phyloP scores from a whole-genome alignment of 1,140 invertebrate genomes.

The Agrypnia vestita region DNA sequence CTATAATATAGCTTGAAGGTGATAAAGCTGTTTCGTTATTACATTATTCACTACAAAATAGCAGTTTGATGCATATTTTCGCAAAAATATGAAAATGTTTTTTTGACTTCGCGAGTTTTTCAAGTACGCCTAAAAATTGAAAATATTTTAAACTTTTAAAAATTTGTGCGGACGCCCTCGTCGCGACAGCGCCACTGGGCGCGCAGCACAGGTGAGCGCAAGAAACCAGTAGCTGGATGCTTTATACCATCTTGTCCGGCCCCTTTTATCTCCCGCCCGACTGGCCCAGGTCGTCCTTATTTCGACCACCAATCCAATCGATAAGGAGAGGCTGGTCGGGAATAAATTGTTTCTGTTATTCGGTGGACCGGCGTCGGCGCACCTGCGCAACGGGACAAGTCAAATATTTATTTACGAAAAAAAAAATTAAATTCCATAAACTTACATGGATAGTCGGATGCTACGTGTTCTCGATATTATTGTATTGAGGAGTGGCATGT shows the following conservation, averaged over 20 bases:
- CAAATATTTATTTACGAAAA: neutral
- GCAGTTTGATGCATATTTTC: too few species aligned
- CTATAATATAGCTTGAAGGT: too few species aligned
- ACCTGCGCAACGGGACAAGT: neutral
- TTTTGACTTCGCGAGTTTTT: too few species aligned
- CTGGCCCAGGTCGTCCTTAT: neutral
- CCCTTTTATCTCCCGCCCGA: conserved; percentile 6
- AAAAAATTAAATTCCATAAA: too few species aligned
- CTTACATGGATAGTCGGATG: too few species aligned
- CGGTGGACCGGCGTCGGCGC: neutral
- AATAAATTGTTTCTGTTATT: conserved; percentile 28
- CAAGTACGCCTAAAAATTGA: too few species aligned
- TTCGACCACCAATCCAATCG: conserved; percentile 10
- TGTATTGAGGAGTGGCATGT: too few species aligned
- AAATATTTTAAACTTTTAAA: neutral
- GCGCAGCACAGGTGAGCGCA: neutral
- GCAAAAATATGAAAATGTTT: too few species aligned
- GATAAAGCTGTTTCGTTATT: too few species aligned
- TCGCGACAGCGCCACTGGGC: too few species aligned
- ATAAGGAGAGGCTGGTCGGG: conserved; percentile 1
- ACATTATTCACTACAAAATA: too few species aligned
- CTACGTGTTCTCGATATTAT: too few species aligned
- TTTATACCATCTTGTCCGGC: conserved; percentile 25
- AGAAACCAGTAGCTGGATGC: conserved; percentile 19
- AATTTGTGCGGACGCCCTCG: neutral